Evolutionary conservation across 1,140 invertebrate species (phyloP), one percentile per base, ranked within the genome.

Genomic region (Thaumatotibia leucotreta): DNA sequence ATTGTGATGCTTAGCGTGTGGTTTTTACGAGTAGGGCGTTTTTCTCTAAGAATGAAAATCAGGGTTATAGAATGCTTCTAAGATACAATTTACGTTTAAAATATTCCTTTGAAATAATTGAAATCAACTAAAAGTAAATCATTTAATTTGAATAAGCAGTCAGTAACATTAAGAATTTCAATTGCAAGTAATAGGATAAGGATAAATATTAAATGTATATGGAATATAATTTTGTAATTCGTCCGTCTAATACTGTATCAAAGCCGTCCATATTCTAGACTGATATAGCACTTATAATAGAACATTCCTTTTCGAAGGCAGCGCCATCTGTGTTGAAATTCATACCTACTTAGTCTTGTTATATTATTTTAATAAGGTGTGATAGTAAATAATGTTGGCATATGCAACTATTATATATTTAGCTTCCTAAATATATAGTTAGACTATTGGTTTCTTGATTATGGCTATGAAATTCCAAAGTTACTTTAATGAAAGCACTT

Each of bases 401-500:
- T 68, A 66, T 35, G 64, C 65, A 70, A 73, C 74, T 82, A 70
- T 79, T 79, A 79, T 82, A 75, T 79, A 85, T 82, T 83, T 83
- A 82, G 74, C 45, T 72, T 74, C 62, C 68, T 83, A 80, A 84
- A 82, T 82, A 82, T 78, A 77, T 84, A 82, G 69, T 75, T 83
- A 83, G 79, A 75, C 64, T 76, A 68, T 65, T 29, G 67, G 72
- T 39, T 69, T 49, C 64, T 69, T 68, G 66, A 68, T 62, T 66
- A 71, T 73, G 84, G 83, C 84, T 87, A 87, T 87, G 84, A 87
- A 69, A 64, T 74, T 84, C 82, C 82, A 85, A 87, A 87, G 84
- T 58, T 58, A 24, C 20, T 27, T 14, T 50, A 27, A 23, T 23
- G n/a, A 58, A 45, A 20, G 8, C 8, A 14, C 39, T 45, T 17